Evolutionary conservation across 2,113 vertebrate genomes (phyloP).

Genomic region (Anolis sagrei): DNA sequence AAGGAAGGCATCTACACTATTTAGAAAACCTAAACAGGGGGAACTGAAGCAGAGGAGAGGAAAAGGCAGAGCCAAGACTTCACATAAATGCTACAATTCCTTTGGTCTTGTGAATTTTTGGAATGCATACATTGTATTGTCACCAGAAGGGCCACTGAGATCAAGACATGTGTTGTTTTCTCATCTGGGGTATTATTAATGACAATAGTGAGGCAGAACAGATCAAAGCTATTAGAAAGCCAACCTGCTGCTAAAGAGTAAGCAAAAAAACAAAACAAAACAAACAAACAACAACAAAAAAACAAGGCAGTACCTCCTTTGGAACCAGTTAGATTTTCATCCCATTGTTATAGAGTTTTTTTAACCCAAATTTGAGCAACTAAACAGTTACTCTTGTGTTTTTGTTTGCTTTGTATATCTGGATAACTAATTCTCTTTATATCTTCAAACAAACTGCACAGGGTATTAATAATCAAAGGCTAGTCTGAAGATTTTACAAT

Average conservation of each 20-base stretch:
- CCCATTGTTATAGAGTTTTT: background rate
- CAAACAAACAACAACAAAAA: too few relatives aligned
- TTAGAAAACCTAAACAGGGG: too few relatives aligned
- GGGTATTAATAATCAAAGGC: background rate
- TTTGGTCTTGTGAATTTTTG: background rate
- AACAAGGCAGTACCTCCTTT: background rate
- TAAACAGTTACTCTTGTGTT: background rate
- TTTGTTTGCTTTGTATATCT: background rate
- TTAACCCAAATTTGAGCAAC: background rate
- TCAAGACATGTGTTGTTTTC: background rate
- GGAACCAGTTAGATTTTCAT: background rate
- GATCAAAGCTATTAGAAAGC: background rate
- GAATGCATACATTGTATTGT: background rate
- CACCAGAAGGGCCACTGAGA: background rate
- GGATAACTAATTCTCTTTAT: background rate
- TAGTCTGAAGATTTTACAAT: background rate
- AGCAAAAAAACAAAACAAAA: too few relatives aligned
- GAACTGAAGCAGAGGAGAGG: too few relatives aligned
- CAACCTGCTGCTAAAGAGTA: background rate
- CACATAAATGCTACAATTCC: too few relatives aligned
- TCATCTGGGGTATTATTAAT: background rate
- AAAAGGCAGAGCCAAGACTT: too few relatives aligned
- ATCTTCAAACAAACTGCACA: background rate
- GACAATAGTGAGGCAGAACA: background rate
- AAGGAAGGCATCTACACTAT: too few relatives aligned